A percentile compares a stretch with the other conserved stretches of the same genome.
Evolutionary conservation across 2,888 invertebrate genomes (phyloP).

Genomic region (Oligia fasciuncula): DNA sequence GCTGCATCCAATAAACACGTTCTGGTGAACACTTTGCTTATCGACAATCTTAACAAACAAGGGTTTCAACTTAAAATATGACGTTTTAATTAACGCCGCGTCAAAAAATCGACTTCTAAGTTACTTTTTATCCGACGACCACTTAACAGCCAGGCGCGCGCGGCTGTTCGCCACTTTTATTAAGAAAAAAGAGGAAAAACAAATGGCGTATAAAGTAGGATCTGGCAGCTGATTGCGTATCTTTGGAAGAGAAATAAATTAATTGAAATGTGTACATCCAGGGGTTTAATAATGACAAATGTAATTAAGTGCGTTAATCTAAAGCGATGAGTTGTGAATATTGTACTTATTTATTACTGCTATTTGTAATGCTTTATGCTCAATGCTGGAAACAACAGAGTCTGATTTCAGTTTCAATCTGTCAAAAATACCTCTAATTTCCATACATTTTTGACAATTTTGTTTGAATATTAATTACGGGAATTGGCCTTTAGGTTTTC

Average conservation of each 20-base stretch:
- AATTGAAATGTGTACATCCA: constrained; percentile 64
- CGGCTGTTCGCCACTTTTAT: constrained; percentile 48
- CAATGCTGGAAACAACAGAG: not conserved
- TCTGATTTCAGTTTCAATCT: too few species aligned
- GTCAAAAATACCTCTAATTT: too few species aligned
- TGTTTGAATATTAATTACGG: too few species aligned
- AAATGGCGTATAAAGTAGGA: constrained; percentile 58
- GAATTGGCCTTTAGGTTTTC: not conserved
- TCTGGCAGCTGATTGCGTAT: constrained; percentile 64
- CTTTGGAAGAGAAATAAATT: constrained; percentile 68
- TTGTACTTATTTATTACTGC: constrained; percentile 8
- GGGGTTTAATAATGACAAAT: constrained; percentile 69
- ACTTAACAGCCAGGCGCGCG: constrained; percentile 56
- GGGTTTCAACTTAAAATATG: constrained; percentile 70
- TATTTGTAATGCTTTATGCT: not conserved
- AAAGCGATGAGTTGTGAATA: constrained; percentile 4
- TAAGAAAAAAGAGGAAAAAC: constrained; percentile 46
- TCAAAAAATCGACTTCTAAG: constrained; percentile 71
- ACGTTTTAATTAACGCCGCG: constrained; percentile 72
- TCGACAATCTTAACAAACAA: constrained; percentile 63
- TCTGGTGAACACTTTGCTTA: constrained; percentile 50
- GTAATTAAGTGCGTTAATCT: constrained; percentile 59
- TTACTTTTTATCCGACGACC: constrained; percentile 65
- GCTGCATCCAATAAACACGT: constrained; percentile 36
- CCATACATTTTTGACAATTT: too few species aligned